Percentiles rank a stretch among this genome's conserved stretches.
Evolutionary conservation across 2,797 vertebrate species (phyloP).

Genomic region (Pipistrellus kuhlii): DNA sequence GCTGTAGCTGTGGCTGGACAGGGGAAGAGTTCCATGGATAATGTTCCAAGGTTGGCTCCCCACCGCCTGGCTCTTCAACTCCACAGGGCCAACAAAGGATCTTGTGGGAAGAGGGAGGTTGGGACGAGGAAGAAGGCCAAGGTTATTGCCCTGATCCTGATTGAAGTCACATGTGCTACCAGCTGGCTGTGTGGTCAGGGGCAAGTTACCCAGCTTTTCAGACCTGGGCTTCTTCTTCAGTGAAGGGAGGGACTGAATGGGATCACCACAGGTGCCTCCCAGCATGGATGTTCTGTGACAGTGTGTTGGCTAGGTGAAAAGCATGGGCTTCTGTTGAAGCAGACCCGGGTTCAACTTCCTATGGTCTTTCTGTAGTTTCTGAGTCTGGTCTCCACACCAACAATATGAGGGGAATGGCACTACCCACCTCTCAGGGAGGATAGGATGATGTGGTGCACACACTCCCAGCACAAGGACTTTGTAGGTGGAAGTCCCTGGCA

Average conservation of each 20-base stretch:
- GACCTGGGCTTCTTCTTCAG: background rate
- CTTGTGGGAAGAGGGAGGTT: constrained; percentile 2
- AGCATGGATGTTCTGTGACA: background rate
- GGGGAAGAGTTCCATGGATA: background rate
- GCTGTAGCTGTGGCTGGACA: background rate
- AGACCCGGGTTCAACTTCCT: background rate
- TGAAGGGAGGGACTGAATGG: background rate
- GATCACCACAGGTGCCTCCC: background rate
- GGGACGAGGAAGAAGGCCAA: background rate
- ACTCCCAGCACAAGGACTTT: background rate
- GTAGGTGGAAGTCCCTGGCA: no score
- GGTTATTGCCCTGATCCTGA: background rate
- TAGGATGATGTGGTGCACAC: rapidly evolving
- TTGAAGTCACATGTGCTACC: background rate
- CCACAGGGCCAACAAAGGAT: background rate
- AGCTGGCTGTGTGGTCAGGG: background rate
- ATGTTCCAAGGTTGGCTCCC: background rate
- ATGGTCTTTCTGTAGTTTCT: no score
- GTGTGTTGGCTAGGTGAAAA: background rate
- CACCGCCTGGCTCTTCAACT: background rate
- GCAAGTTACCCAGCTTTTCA: background rate
- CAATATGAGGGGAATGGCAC: background rate
- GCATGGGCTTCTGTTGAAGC: background rate
- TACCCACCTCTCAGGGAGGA: background rate
- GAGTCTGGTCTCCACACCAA: background rate